Conservation (phyloP, 2,113 vertebrate genomes). For the Perccottus glenii region DNA sequence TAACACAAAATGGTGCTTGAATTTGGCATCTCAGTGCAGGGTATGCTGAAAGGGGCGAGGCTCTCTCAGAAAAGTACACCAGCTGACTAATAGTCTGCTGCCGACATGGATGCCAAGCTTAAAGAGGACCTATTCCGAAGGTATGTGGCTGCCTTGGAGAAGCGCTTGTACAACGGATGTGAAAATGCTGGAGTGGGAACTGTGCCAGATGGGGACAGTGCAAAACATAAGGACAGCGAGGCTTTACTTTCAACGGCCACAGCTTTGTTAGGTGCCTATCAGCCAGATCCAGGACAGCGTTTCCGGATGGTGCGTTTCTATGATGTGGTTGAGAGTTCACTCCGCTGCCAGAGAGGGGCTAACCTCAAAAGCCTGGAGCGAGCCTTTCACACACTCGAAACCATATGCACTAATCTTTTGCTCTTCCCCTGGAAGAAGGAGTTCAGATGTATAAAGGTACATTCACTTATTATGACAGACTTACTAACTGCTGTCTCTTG, state of each 20-base stretch:
- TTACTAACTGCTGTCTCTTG: neutral
- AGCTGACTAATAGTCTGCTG: conserved; percentile 67
- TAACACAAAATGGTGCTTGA: conserved; percentile 61
- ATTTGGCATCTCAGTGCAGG: conserved; percentile 56
- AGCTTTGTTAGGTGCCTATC: conserved; percentile 90
- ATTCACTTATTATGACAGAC: neutral
- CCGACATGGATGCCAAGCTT: conserved; percentile 94
- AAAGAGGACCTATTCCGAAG: conserved; percentile 96
- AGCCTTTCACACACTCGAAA: conserved; percentile 90
- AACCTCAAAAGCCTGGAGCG: conserved; percentile 86
- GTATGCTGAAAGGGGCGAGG: conserved; percentile 64
- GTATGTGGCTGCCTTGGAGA: conserved; percentile 92
- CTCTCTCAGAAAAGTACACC: conserved; percentile 59
- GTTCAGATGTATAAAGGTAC: conserved; percentile 95
- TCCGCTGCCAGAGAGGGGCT: conserved; percentile 86
- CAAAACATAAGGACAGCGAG: conserved; percentile 81
- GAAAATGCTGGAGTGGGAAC: conserved; percentile 40
- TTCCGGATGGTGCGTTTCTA: conserved; percentile 95
- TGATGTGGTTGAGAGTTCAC: conserved; percentile 88
- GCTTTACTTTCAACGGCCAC: conserved; percentile 89
- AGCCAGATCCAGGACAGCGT: conserved; percentile 89
- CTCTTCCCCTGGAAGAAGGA: conserved; percentile 99
- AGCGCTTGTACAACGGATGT: conserved; percentile 83
- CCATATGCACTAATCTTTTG: conserved; percentile 92
- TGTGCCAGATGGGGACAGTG: conserved; percentile 73